Evolutionary conservation across 2,113 vertebrate species (phyloP).

Genomic region (Phrynosoma platyrhinos): DNA sequence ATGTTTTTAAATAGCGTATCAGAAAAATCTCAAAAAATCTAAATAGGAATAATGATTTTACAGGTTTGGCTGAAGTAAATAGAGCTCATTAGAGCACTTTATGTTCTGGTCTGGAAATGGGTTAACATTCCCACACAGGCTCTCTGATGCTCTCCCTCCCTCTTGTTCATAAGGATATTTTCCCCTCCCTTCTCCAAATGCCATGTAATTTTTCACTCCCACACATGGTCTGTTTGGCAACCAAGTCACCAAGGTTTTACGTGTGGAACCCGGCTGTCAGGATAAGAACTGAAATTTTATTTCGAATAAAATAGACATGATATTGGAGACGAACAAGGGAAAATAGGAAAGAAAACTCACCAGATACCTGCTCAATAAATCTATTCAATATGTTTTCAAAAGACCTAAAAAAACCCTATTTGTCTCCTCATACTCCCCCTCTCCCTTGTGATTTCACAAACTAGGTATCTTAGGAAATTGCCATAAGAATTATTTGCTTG

Average conservation of each 20-base stretch:
- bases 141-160: conserved; percentile 5
- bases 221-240: conserved; percentile 68
- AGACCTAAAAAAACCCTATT: neutral
- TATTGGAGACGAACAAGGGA: conserved; percentile 8
- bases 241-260: conserved; percentile 56
- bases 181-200: conserved; percentile 11
- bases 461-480: no score
- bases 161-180: conserved; percentile 21
- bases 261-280: conserved; percentile 21
- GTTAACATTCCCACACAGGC: conserved; percentile 30
- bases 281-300: neutral
- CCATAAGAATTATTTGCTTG: neutral
- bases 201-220: conserved; percentile 69
- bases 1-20: neutral
- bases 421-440: neutral
- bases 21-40: neutral
- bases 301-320: conserved; percentile 6
- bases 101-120: conserved; percentile 35
- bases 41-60: neutral
- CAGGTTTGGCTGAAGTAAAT: neutral
- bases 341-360: conserved; percentile 10
- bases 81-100: neutral
- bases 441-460: neutral
- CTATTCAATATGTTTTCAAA: neutral
- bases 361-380: neutral